Evolutionary conservation across 2,888 invertebrate species (phyloP), one percentile per base, ranked within the genome.

Genomic region (Lochmaea capreae): DNA sequence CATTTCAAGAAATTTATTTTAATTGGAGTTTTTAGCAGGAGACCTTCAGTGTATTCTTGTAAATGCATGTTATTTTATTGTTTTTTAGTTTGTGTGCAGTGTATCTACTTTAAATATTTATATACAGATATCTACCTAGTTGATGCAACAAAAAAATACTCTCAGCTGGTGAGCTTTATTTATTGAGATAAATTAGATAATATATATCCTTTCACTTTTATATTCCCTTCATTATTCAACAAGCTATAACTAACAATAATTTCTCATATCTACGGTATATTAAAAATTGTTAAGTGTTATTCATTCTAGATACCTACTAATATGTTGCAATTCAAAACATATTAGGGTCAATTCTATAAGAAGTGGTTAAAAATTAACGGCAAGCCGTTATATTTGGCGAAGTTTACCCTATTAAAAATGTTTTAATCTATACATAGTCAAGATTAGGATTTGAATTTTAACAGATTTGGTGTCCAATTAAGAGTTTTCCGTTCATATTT

Each of bases 41-140:
- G 12, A 59, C 26, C 10, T 58, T 22, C 33, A 33, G 33, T n/a
- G n/a, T 59, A 59, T 33, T 59, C n/a, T 54, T 54, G 54, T 54
- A 54, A 16, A 54, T 18, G 52, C n/a, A n/a, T 52, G 4, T 16
- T n/a, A 1, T 16, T 54, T 18, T 18, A 16, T 16, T 16, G 54
- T 16, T 16, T 4, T 54, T 46, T 46, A 2, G 9, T 18, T 6
- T 54, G 8, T 18, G 54, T 16, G 10, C 18, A 16, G 54, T 52
- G 52, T 52, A 8, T 52, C 11, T 52, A 52, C n/a, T n/a, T n/a
- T n/a, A n/a, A n/a, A n/a, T 6, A 14, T n/a, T 52, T 52, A 6
- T 5, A 8, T 54, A 18, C 1, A 16, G 16, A 5, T 33, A 26
- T n/a, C 26, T 26, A 33, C 33, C 33, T 54, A 54, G 54, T 16